Conservation (phyloP, 1,140 invertebrate genomes). For the Leptoteleia sp. region DNA sequence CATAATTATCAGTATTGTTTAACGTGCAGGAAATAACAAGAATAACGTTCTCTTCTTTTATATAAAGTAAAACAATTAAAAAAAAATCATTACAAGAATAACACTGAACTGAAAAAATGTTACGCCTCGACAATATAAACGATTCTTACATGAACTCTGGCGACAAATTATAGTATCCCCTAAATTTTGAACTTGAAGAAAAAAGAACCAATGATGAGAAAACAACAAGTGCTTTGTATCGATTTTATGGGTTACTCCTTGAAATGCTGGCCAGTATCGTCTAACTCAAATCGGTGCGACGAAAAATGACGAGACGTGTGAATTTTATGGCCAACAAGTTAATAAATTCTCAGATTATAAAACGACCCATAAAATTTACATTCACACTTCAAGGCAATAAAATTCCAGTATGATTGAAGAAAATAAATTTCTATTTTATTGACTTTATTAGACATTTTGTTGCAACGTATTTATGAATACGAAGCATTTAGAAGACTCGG, state of each 20-base stretch:
- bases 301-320: slow-evolving; percentile 25
- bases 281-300: slow-evolving; percentile 21
- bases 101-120: too few relatives aligned
- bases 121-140: slow-evolving; percentile 18
- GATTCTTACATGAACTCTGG: background rate
- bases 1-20: too few relatives aligned
- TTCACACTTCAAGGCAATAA: slow-evolving; percentile 3
- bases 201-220: slow-evolving; percentile 15
- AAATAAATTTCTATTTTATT: too few relatives aligned
- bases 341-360: slow-evolving; percentile 42
- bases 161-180: slow-evolving; percentile 20
- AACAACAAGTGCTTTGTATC: slow-evolving; percentile 49
- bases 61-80: too few relatives aligned
- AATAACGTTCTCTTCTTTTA: too few relatives aligned
- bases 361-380: slow-evolving; percentile 32
- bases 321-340: slow-evolving; percentile 40
- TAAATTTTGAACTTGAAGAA: slow-evolving; percentile 20
- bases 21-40: too few relatives aligned
- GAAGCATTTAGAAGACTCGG: too few relatives aligned
- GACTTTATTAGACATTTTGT: slow-evolving; percentile 3
- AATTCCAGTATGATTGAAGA: background rate
- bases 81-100: too few relatives aligned
- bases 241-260: slow-evolving; percentile 32
- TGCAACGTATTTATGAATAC: background rate
- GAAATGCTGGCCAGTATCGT: slow-evolving; percentile 6